Conservation (phyloP, 1,140 invertebrate species). For the Solenopsis invicta region DNA sequence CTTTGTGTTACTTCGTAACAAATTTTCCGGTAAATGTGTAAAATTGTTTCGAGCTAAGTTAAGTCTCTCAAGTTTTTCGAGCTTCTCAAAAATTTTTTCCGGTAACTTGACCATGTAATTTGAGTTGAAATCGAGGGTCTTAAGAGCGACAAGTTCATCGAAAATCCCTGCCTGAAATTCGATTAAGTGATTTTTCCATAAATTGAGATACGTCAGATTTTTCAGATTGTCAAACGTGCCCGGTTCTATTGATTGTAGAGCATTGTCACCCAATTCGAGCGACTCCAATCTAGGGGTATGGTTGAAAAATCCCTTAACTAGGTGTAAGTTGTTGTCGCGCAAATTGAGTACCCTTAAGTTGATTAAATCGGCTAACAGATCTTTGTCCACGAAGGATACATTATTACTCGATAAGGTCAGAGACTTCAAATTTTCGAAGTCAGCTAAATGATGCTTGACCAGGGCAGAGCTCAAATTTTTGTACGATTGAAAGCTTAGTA, state of each 20-base stretch:
- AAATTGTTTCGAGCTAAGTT: conserved; percentile 89
- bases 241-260: conserved; percentile 87
- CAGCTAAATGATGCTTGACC: conserved; percentile 86
- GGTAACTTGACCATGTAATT: conserved; percentile 89
- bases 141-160: conserved; percentile 87
- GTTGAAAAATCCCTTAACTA: conserved; percentile 73
- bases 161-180: conserved; percentile 88
- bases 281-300: conserved; percentile 86
- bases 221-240: conserved; percentile 88
- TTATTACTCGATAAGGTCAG: conserved; percentile 86
- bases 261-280: conserved; percentile 89
- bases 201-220: conserved; percentile 88
- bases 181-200: conserved; percentile 89
- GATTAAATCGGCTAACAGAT: conserved; percentile 88
- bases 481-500: conserved; percentile 85
- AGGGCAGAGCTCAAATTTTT: conserved; percentile 86
- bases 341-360: conserved; percentile 89
- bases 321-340: conserved; percentile 87
- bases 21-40: conserved; percentile 87
- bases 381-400: conserved; percentile 87
- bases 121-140: conserved; percentile 88
- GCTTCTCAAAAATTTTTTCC: conserved; percentile 87
- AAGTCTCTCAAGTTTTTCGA: conserved; percentile 88
- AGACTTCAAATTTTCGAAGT: conserved; percentile 85
- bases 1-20: conserved; percentile 88